phyloP scores from a whole-genome alignment of 1,140 invertebrate species.

The Coelopa frigida region DNA sequence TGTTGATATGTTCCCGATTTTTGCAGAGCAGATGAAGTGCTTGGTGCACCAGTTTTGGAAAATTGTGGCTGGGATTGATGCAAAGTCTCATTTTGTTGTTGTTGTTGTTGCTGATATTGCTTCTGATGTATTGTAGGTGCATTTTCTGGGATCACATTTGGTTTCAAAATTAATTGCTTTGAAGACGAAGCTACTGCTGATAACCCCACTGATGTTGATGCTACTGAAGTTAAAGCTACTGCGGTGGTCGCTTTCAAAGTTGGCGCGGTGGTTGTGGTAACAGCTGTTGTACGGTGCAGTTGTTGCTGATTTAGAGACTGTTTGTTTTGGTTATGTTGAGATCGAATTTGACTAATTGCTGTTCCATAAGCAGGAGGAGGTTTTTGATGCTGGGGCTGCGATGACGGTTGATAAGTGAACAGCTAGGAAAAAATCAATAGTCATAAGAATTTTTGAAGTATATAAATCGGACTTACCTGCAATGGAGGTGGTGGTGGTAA shows the following conservation, averaged over 20 bases:
- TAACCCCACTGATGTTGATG: constrained; percentile 2
- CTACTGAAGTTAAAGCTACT: constrained; percentile 3
- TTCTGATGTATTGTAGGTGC: no score
- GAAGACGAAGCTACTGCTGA: no score
- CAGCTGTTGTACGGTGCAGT: background rate
- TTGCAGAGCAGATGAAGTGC: no score
- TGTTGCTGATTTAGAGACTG: constrained; percentile 14
- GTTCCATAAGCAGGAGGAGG: constrained; percentile 42
- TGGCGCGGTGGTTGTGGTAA: no score
- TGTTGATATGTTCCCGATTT: no score
- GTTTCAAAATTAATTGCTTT: no score
- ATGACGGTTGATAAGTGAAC: constrained; percentile 26
- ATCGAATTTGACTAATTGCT: constrained; percentile 44
- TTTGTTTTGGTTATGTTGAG: constrained; percentile 44
- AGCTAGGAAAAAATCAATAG: constrained; percentile 18
- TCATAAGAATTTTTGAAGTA: background rate
- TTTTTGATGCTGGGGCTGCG: constrained; percentile 30
- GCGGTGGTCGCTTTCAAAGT: no score
- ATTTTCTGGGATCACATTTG: no score
- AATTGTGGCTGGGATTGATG: no score
- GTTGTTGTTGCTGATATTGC: no score
- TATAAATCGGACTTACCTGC: constrained; percentile 25
- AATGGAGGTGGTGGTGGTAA: constrained; percentile 37
- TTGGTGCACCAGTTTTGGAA: no score
- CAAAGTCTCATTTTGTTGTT: no score